Base-by-base conservation (phyloP, 1,140 invertebrate genomes). In the Diprion similis region DNA sequence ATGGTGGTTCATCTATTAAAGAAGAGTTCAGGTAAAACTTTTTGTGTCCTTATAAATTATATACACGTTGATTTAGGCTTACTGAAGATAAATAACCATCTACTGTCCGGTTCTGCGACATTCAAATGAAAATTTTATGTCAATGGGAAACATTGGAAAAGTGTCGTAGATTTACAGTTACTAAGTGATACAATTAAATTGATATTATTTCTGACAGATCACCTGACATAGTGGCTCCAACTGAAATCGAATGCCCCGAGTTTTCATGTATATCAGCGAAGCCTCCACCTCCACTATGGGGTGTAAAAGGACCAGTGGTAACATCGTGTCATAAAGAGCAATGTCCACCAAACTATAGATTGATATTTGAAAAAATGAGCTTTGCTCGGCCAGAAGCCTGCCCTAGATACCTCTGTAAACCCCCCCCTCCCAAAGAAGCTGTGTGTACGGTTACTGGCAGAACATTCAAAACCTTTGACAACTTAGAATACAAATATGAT, bases 401-500 rank as follows among this genome's bases (percentile, higher is more conserved):
- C 82, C 83, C 78, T 66, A 91, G 90, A 74, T 93, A 92, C 77
- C 85, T 87, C 6, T 95, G 94, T 77, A 87, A 90, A 17, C 90
- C 91, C 2, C 88, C 90, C 2, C 88, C 89, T 1, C 87, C 90
- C 15, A 89, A 89, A 3, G 91, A 93, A 71, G 90, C 89, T 19
- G 87, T 91, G 66, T 96, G 95, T 80, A 92, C 93, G 76, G 85
- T 95, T 1, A 94, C 92, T 17, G 93, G 93, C 7, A 90, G 92
- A 71, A 92, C 92, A 3, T 92, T 96, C 78, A 92, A 89, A 71
- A 96, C 94, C 0, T 96, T 96, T 77, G 95, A 96, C 84, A 91
- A 91, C 9, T 89, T 91, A 0, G 91, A 94, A 68, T 94, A 91
- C 72, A 94, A 94, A 78, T 94, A 94, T 76, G 94, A 95, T 74